Conservation (phyloP, 2,113 vertebrate genomes). For the Grantiella picta region DNA sequence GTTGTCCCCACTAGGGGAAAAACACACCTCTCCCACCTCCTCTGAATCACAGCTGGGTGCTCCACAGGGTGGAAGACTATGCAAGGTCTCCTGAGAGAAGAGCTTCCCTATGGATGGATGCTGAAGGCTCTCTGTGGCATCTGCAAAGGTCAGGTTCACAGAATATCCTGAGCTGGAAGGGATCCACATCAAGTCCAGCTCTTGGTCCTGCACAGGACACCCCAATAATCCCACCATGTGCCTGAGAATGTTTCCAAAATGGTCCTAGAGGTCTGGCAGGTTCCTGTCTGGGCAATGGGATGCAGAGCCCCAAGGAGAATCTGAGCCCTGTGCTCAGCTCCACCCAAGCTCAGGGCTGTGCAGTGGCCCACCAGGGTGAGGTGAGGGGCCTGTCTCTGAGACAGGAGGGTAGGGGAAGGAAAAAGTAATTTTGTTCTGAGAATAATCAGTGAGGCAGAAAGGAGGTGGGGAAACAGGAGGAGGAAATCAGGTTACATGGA, state of each 20-base stretch:
- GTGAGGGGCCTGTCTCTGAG: too few relatives aligned
- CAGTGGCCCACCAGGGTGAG: accelerated
- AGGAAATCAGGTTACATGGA: neutral
- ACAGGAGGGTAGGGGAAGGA: neutral
- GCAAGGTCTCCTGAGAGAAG: neutral
- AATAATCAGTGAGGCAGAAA: neutral
- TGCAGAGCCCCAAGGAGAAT: neutral
- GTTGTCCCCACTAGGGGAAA: neutral
- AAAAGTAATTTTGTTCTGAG: neutral
- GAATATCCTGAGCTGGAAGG: neutral
- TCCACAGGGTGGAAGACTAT: neutral
- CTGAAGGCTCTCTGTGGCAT: neutral
- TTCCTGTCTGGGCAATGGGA: neutral
- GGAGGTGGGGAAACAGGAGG: neutral
- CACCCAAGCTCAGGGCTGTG: neutral
- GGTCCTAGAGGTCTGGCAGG: neutral
- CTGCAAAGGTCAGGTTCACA: neutral
- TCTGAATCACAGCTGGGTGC: neutral
- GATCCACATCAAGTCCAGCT: neutral
- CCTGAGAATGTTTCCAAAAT: neutral
- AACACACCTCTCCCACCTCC: neutral
- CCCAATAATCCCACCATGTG: neutral
- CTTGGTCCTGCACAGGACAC: neutral
- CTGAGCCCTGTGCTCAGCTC: neutral
- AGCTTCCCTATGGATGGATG: accelerated